A percentile compares a stretch with the other conserved stretches of the same genome.
These are phyloP conservation scores for Dyspetes luteomarginatus DNA, from an alignment of 2,888 invertebrate genomes.

Conservation along the genomic window DNA sequence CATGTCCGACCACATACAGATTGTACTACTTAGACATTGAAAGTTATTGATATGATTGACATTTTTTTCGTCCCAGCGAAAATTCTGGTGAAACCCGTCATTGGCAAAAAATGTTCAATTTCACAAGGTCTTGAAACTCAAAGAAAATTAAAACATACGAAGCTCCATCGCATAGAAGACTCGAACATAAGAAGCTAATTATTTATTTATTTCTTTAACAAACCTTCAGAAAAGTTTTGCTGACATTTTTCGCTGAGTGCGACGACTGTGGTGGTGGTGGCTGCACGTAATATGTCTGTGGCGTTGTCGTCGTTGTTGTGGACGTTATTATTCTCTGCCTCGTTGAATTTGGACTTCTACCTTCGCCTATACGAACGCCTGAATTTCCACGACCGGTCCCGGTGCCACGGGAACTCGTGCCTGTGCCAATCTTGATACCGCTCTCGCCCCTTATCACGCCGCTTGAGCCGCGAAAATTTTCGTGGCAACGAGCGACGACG, in stretches of 20 bases:
- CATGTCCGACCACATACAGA: no score
- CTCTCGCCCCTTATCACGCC: conserved; percentile 78
- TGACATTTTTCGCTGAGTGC: conserved; percentile 52
- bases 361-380: conserved; percentile 78
- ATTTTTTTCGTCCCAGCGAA: no score
- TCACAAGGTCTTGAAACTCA: no score
- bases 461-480: conserved; percentile 69
- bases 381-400: conserved; percentile 75
- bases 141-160: not conserved
- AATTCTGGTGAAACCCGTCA: no score
- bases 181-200: not conserved
- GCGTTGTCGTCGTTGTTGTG: conserved; percentile 71
- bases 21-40: no score
- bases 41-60: no score
- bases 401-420: conserved; percentile 74
- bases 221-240: conserved; percentile 67
- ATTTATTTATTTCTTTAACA: conserved; percentile 9
- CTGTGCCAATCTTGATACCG: conserved; percentile 80
- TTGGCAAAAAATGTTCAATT: no score
- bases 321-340: conserved; percentile 75
- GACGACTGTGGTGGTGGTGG: conserved; percentile 69
- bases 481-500: conserved; percentile 64
- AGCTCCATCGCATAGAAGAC: not conserved
- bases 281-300: conserved; percentile 66
- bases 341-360: conserved; percentile 77